Evolutionary conservation across 1,140 invertebrate genomes (phyloP), one percentile per base, ranked within the genome.

Genomic region (Trachelipus rathkii): DNA sequence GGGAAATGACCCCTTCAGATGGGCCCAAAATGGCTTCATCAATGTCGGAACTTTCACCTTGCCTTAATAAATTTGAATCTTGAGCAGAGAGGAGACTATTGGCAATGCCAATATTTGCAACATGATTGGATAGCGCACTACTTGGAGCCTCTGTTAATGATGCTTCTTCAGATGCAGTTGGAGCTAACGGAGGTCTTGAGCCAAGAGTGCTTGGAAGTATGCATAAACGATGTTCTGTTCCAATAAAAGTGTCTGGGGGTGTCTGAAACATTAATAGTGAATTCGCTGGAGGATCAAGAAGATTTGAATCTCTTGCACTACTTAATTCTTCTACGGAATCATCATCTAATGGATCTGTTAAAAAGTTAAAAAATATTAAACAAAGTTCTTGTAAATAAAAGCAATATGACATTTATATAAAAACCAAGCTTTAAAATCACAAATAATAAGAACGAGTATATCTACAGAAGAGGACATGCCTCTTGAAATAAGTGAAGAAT

Each of bases 21-120:
- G 75, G 66, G 46, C 73, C 73, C 71, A 45, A 53, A 19, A 72
- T 50, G 11, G 71, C 50, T 6, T 77, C 78, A 68, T 46, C 71
- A 21, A 45, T 21, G n/a, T 50, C 60, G 46, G 71, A 69, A 46
- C 78, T 74, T 60, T 74, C 75, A 13, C 74, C 78, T 43, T 79
- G 71, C 0, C 76, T 74, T 24, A 76, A 45, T 21, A 79, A 45
- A 60, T 79, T 79, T 53, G 74, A 76, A 44, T 79, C 78, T 50
- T 75, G 76, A 46, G 76, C 76, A 19, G 78, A 79, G 71, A 79
- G 76, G 23, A 79, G 69, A 60, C 78, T 79, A 44, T 78, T 81
- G 21, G 74, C 77, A 81, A 78, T 81, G 45, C 72, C 76, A 43
- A 78, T 80, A 53, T 80, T 80, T 19, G 77, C 79, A 15, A 78